Evolutionary conservation across 2,888 invertebrate genomes (phyloP).

Genomic region (Baccha elongata): DNA sequence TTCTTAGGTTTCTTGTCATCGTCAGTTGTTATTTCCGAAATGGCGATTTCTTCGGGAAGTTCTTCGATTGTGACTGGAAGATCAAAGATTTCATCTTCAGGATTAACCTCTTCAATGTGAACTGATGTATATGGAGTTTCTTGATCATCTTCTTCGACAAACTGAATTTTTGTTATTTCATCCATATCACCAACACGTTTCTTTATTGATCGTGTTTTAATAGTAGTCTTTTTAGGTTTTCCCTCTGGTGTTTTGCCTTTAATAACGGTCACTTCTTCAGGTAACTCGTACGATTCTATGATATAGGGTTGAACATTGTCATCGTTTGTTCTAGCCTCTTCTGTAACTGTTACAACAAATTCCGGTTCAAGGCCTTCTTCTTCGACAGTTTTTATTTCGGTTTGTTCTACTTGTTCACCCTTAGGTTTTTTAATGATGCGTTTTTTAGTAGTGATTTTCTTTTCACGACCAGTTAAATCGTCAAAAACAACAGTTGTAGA

Average conservation of each 20-base stretch:
- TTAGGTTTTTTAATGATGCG: conserved; percentile 82
- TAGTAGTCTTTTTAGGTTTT: conserved; percentile 78
- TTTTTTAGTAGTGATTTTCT: conserved; percentile 81
- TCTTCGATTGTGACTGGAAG: conserved; percentile 79
- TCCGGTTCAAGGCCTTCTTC: conserved; percentile 82
- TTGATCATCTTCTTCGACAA: conserved; percentile 79
- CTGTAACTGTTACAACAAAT: conserved; percentile 77
- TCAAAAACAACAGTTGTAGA: conserved; percentile 77
- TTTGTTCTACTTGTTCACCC: conserved; percentile 82
- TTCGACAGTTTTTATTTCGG: conserved; percentile 82
- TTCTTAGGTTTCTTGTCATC: conserved; percentile 79
- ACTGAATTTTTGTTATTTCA: conserved; percentile 81
- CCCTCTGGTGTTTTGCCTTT: conserved; percentile 79
- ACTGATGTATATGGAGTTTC: conserved; percentile 79
- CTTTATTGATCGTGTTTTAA: conserved; percentile 80
- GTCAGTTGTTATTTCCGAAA: conserved; percentile 78
- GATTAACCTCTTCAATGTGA: conserved; percentile 77
- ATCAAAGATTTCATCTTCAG: conserved; percentile 77
- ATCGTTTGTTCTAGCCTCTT: conserved; percentile 75
- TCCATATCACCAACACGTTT: conserved; percentile 81
- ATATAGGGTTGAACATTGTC: conserved; percentile 38
- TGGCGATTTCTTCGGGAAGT: conserved; percentile 79
- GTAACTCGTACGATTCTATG: conserved; percentile 77
- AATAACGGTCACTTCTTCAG: conserved; percentile 79
- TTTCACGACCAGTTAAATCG: conserved; percentile 76